A percentile compares a stretch with the other conserved stretches of the same genome.
Evolutionary conservation across 2,888 invertebrate species (phyloP).

Genomic region (Drosophila quinaria): DNA sequence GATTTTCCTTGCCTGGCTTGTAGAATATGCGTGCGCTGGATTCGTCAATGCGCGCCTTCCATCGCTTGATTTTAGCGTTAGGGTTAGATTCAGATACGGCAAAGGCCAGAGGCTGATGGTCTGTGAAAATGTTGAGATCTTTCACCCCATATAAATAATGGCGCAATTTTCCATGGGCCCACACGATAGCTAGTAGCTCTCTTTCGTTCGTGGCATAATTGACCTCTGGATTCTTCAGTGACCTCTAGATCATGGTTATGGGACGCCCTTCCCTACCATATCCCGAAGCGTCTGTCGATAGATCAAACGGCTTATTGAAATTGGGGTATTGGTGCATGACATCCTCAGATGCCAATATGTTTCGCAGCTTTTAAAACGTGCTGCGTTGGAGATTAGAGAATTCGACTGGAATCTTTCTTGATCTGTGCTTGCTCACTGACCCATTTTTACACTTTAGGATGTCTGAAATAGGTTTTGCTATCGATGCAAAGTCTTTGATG

Average conservation of each 20-base stretch:
- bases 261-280: constrained; percentile 8
- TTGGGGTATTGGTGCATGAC: constrained; percentile 11
- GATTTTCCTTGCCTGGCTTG: neutral
- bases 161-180: constrained; percentile 7
- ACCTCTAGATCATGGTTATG: constrained; percentile 6
- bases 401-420: neutral
- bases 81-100: no score
- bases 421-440: constrained; percentile 1
- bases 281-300: constrained; percentile 16
- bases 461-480: neutral
- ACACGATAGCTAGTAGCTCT: constrained; percentile 16
- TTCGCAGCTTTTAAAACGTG: neutral
- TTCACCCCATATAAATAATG: neutral
- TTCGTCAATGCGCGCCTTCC: no score
- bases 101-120: no score
- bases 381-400: neutral
- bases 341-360: constrained; percentile 18
- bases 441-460: neutral
- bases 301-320: constrained; percentile 16
- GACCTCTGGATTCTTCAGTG: constrained; percentile 2
- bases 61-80: no score
- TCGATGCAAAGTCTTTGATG: neutral
- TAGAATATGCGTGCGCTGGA: neutral
- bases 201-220: constrained; percentile 2
- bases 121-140: neutral